Conservation (phyloP, 1,140 invertebrate species). For the Eurosta solidaginis region DNA sequence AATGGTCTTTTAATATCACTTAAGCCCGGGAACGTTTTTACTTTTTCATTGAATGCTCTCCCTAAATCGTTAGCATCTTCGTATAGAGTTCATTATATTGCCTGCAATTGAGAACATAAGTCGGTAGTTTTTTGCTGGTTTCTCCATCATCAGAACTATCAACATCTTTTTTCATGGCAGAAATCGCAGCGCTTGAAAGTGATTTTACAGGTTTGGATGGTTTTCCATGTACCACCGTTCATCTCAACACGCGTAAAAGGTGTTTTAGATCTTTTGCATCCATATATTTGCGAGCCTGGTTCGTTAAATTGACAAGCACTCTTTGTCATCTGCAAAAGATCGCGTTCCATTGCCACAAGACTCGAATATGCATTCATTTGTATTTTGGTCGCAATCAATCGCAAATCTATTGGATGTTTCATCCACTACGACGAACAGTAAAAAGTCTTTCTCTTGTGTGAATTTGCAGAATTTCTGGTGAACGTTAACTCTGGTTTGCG, state of each 20-base stretch:
- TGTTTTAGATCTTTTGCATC: conserved; percentile 90
- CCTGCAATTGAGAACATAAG: conserved; percentile 96
- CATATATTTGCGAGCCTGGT: conserved; percentile 92
- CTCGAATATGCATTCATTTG: conserved; percentile 79
- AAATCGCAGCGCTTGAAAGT: conserved; percentile 49
- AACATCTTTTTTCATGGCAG: conserved; percentile 54
- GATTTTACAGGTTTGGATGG: conserved; percentile 40
- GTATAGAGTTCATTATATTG: conserved; percentile 96
- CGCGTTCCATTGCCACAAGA: conserved; percentile 85
- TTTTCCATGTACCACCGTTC: conserved; percentile 58
- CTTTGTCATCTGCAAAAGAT: conserved; percentile 87
- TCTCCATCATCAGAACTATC: conserved; percentile 58
- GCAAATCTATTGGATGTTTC: conserved; percentile 68
- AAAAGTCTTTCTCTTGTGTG: conserved; percentile 29
- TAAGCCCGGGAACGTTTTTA: conserved; percentile 69
- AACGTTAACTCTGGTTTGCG: too few species aligned
- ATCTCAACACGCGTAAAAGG: conserved; percentile 64
- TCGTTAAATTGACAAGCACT: conserved; percentile 98
- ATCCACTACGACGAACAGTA: conserved; percentile 30
- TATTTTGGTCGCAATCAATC: conserved; percentile 89
- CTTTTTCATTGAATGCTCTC: conserved; percentile 81
- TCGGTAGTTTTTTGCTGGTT: conserved; percentile 64
- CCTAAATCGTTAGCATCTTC: conserved; percentile 91
- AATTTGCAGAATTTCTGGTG: conserved; percentile 31
- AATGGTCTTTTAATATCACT: conserved; percentile 49